Percentiles rank a stretch among this genome's conserved stretches.
Evolutionary conservation across 2,113 vertebrate genomes (phyloP).

Genomic region (Willisornis vidua): DNA sequence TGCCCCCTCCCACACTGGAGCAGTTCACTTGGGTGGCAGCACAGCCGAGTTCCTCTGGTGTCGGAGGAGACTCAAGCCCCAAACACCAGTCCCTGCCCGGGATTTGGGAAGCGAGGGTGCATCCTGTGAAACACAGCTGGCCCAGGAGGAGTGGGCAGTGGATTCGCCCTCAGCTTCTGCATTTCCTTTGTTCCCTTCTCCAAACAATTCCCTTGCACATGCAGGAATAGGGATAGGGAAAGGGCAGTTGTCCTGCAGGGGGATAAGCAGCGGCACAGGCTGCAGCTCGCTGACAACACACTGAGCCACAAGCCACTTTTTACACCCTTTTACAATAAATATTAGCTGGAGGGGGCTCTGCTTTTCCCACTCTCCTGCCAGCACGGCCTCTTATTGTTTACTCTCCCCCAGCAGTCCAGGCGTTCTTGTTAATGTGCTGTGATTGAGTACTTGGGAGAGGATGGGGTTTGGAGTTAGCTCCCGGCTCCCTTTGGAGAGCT

Average conservation of each 20-base stretch:
- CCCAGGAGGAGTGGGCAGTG: neutral
- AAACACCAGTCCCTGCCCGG: rapidly evolving
- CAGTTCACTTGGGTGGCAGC: neutral
- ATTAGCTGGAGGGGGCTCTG: slow-evolving; percentile 32
- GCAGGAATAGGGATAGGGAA: rapidly evolving
- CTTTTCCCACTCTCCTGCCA: slow-evolving; percentile 49
- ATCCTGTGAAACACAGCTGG: rapidly evolving
- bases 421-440: slow-evolving; percentile 61
- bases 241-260: neutral
- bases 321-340: slow-evolving; percentile 57
- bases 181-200: neutral
- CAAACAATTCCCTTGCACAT: rapidly evolving
- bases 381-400: slow-evolving; percentile 54
- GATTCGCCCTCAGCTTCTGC: neutral
- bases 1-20: neutral
- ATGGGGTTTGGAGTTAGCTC: slow-evolving; percentile 39
- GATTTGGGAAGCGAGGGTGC: rapidly evolving
- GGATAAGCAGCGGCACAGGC: neutral
- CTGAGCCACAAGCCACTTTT: slow-evolving; percentile 23
- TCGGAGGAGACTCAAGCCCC: rapidly evolving
- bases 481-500: slow-evolving; percentile 61
- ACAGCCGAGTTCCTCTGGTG: rapidly evolving
- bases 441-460: slow-evolving; percentile 54
- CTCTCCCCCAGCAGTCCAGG: slow-evolving; percentile 48
- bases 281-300: neutral